Evolutionary conservation across 2,888 invertebrate genomes (phyloP).

Genomic region (Cerceris ruficornis): DNA sequence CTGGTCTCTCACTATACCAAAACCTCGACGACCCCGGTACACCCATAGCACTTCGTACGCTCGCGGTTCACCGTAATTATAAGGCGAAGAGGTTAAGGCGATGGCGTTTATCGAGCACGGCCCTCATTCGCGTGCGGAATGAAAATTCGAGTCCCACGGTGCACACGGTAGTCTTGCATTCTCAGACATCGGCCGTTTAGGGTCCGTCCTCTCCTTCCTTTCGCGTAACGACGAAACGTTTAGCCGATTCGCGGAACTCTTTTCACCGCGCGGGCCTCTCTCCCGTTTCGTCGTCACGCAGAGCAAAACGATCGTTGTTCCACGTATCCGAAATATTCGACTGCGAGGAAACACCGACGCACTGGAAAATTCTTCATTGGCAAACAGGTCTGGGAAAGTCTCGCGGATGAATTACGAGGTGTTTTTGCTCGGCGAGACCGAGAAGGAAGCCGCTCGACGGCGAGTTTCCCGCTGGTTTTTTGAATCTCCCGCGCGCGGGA

Average conservation of each 20-base stretch:
- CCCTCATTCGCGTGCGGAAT: constrained; percentile 62
- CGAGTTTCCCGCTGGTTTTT: too few species aligned
- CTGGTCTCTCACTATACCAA: too few species aligned
- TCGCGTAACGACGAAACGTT: constrained; percentile 76
- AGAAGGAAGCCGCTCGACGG: too few species aligned
- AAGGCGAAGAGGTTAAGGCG: background rate
- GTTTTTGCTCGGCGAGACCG: too few species aligned
- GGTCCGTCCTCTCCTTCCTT: constrained; percentile 64
- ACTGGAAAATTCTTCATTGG: background rate
- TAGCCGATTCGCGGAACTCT: constrained; percentile 76
- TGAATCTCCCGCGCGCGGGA: too few species aligned
- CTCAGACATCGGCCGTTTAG: constrained; percentile 74
- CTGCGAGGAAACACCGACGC: background rate
- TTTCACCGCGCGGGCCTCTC: constrained; percentile 48
- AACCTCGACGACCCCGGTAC: too few species aligned
- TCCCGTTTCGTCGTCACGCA: constrained; percentile 45
- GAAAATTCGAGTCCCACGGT: constrained; percentile 77
- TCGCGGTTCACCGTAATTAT: background rate
- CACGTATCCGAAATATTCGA: background rate
- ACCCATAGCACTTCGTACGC: too few species aligned
- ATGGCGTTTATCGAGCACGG: background rate
- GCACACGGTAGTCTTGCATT: constrained; percentile 67
- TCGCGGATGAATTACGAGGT: too few species aligned
- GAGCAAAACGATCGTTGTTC: background rate
- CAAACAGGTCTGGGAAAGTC: too few species aligned